A percentile compares a stretch with the other conserved stretches of the same genome.
Conservation (phyloP, 2,888 invertebrate genomes). For the Venustoraphidia nigricollis region DNA sequence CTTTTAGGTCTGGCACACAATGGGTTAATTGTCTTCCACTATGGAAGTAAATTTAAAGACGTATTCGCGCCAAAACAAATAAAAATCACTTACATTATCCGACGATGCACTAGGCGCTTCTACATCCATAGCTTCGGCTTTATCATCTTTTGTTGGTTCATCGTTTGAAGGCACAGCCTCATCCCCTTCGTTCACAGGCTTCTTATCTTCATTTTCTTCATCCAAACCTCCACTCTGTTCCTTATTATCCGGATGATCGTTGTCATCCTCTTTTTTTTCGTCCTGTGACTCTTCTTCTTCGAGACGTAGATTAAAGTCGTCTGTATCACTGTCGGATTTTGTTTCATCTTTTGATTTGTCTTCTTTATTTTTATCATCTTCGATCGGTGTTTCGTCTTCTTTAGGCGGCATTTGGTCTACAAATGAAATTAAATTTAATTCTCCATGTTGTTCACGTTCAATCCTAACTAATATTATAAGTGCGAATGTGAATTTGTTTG, state of each 20-base stretch:
- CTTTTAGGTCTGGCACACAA: no score
- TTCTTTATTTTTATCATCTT: conserved; percentile 18
- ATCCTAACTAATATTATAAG: no score
- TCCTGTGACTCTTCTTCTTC: conserved; percentile 11
- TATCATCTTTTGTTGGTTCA: conserved; percentile 24
- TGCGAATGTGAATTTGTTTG: no score
- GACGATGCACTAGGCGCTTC: conserved; percentile 27
- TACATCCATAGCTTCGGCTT: conserved; percentile 28
- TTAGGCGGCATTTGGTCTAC: conserved; percentile 20
- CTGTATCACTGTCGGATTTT: conserved; percentile 29
- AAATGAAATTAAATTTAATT: conserved; percentile 16
- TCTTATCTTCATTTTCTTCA: conserved; percentile 27
- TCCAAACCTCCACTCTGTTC: conserved; percentile 19
- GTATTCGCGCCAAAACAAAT: no score
- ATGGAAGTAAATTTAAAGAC: no score
- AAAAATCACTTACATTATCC: conserved; percentile 25
- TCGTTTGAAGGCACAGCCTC: conserved; percentile 17
- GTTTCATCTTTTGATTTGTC: conserved; percentile 22
- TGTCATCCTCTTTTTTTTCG: conserved; percentile 17
- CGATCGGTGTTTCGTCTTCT: conserved; percentile 14
- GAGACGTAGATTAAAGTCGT: conserved; percentile 11
- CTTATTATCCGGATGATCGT: conserved; percentile 20
- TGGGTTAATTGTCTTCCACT: no score
- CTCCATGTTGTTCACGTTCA: no score
- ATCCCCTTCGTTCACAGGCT: conserved; percentile 13